Base-by-base conservation (phyloP, 2,797 vertebrate genomes). In the Siniperca undulata region DNA sequence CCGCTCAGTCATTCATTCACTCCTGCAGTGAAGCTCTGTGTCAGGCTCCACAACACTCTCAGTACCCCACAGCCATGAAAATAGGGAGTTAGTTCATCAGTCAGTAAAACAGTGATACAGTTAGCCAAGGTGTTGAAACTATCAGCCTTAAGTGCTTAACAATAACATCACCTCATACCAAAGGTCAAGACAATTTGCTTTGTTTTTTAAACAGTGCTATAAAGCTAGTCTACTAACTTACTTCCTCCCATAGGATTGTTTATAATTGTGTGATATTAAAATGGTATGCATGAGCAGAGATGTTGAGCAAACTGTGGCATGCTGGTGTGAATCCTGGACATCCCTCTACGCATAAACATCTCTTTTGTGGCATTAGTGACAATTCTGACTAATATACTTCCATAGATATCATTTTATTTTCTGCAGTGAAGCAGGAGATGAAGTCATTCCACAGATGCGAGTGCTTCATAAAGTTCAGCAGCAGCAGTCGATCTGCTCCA, bases 21-120 rank as follows among this genome's bases (percentile, higher is more conserved):
- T 78, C 77, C 82, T 46, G 73, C 73, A 48, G 85, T 14, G 79
- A 86, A 77, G 73, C 87, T 85, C 42, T 7, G 42, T 86, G 86
- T 84, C 81, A 82, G 19, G 83, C 86, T 82, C 62, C 56, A 56
- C 56, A 53, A 74, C 70, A 17, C 74, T 67, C 61, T 38, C 42
- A 55, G 71, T 17, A 40, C 27, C 71, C 66, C 20, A 0, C 38
- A 27, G 68, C n/a, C 65, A 62, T n/a, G 48, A 59, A 75, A 67
- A 85, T 27, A 78, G 44, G 24, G 42, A 70, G 53, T 64, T 36
- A 81, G 83, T n/a, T 81, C 78, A 84, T 86, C 55, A 64, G 77
- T 38, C 42, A 48, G 60, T 62, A 10, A 83, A 80, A 68, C 60
- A 60, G 38, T 20, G 22, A 78, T 22, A 17, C 12, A 52, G 42